A percentile compares a stretch with the other conserved stretches of the same genome.
These are phyloP conservation scores for Pseudachorutes palmiensis DNA, from an alignment of 1,140 invertebrate genomes.

Conservation along the genomic window DNA sequence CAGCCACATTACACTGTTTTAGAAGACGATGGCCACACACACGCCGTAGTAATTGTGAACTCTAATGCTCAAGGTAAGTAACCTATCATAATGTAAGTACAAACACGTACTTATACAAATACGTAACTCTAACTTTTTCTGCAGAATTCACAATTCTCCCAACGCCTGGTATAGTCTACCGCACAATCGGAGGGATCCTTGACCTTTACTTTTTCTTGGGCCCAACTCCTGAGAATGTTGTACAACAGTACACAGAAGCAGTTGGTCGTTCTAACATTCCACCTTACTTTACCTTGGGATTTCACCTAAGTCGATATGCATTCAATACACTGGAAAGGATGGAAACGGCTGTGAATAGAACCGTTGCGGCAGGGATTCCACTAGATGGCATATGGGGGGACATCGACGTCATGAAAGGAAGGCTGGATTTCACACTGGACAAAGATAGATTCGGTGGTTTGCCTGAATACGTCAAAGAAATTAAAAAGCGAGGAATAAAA, in stretches of 20 bases:
- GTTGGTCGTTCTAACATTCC: background rate
- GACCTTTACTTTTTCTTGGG: slow-evolving; percentile 48
- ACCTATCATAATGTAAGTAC: too few relatives aligned
- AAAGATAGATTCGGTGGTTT: slow-evolving; percentile 56
- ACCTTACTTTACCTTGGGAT: slow-evolving; percentile 42
- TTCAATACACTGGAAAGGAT: slow-evolving; percentile 43
- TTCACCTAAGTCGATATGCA: slow-evolving; percentile 46
- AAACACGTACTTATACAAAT: too few relatives aligned
- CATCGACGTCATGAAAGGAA: slow-evolving; percentile 59
- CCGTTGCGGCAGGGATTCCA: slow-evolving; percentile 42
- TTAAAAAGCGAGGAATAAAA: slow-evolving; percentile 46
- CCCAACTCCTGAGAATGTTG: slow-evolving; percentile 44
- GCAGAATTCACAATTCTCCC: slow-evolving; percentile 37
- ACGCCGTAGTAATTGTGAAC: slow-evolving; percentile 47
- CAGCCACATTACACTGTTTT: slow-evolving; percentile 52
- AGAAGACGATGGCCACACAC: slow-evolving; percentile 47
- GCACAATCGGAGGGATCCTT: slow-evolving; percentile 43
- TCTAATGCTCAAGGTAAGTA: slow-evolving; percentile 50
- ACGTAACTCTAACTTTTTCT: too few relatives aligned
- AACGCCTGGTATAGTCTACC: slow-evolving; percentile 39
- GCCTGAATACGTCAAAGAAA: slow-evolving; percentile 60
- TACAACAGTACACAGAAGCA: slow-evolving; percentile 48
- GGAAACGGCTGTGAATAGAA: slow-evolving; percentile 41
- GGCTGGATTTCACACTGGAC: slow-evolving; percentile 76
- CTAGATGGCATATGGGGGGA: slow-evolving; percentile 44